Evolutionary conservation across 2,888 invertebrate species (phyloP), one percentile per base, ranked within the genome.

Genomic region (Bellardia bayeri): DNA sequence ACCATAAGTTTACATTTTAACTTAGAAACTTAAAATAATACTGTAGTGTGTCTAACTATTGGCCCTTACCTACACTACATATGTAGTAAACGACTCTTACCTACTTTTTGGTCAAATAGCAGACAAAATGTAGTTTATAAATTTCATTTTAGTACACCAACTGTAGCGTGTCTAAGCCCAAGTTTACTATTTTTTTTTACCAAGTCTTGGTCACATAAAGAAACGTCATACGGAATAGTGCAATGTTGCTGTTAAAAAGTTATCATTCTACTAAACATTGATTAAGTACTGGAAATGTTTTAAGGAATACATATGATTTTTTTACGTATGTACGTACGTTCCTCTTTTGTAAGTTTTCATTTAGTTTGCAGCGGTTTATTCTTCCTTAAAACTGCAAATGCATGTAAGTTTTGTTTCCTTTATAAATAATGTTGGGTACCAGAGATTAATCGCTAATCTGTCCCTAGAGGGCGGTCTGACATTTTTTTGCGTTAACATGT

Each of bases 361-460:
- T 68, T 68, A 16, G 72, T 82, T 72, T 68, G 37, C 37, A 75
- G 49, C 56, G n/a, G 1, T 42, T 64, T 66, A 23, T 58, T 82
- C 58, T 86, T 86, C 58, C 72, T 54, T 51, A 72, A 87, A 78
- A 82, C 66, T 81, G 23, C 40, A 81, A 78, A 68, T 56, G 33
- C 74, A 75, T 78, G 30, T 45, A 84, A 78, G 63, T 84, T 74
- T 66, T 40, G 61, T 83, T 83, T 86, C 68, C 37, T 80, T 74
- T 58, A 75, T 69, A 83, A 86, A 85, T 74, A 83, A 76, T 69
- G 78, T 78, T 87, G 76, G 82, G 75, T 87, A 78, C 82, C 89
- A 88, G 91, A 92, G 92, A 92, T 92, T 92, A 92, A 92, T 92
- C 91, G 92, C 91, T 92, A 92, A 92, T 92, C 92, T 92, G 92